Percentiles rank a stretch among this genome's conserved stretches.
Evolutionary conservation across 2,113 vertebrate species (phyloP).

Genomic region (Sminthopsis crassicaudata): DNA sequence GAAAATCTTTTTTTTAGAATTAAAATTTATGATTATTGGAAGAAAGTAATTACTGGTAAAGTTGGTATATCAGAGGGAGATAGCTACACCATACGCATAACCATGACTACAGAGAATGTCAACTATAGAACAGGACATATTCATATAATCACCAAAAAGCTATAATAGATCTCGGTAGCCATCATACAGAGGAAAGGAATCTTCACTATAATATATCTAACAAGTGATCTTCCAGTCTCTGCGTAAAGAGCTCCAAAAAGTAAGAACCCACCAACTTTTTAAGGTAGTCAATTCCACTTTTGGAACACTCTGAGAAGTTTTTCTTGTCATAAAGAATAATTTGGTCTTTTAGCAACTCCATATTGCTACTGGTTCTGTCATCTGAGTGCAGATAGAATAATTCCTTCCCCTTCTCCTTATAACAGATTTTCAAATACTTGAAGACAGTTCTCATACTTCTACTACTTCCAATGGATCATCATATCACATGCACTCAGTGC

Average conservation of each 20-base stretch:
- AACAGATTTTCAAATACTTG: too few species aligned
- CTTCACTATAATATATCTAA: too few species aligned
- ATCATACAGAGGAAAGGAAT: too few species aligned
- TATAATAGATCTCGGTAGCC: too few species aligned
- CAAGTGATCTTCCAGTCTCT: too few species aligned
- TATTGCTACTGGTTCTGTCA: not conserved
- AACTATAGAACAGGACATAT: not conserved
- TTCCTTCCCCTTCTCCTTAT: too few species aligned
- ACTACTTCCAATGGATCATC: too few species aligned
- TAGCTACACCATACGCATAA: not conserved
- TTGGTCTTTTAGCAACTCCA: not conserved
- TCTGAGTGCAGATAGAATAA: not conserved
- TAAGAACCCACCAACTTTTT: too few species aligned
- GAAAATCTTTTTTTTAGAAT: slow-evolving; percentile 1
- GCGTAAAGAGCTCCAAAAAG: too few species aligned
- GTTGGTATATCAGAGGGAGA: not conserved
- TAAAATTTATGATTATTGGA: slow-evolving; percentile 16
- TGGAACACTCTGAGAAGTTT: not conserved
- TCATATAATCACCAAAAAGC: not conserved
- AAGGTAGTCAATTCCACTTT: too few species aligned
- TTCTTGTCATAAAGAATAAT: not conserved
- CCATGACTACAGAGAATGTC: not conserved
- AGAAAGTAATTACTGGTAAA: not conserved
- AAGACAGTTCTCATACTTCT: too few species aligned
- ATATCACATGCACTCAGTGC: too few species aligned